A percentile compares a stretch with the other conserved stretches of the same genome.
Evolutionary conservation across 2,797 vertebrate species (phyloP).

Genomic region (Phrynocephalus guinanensis): DNA sequence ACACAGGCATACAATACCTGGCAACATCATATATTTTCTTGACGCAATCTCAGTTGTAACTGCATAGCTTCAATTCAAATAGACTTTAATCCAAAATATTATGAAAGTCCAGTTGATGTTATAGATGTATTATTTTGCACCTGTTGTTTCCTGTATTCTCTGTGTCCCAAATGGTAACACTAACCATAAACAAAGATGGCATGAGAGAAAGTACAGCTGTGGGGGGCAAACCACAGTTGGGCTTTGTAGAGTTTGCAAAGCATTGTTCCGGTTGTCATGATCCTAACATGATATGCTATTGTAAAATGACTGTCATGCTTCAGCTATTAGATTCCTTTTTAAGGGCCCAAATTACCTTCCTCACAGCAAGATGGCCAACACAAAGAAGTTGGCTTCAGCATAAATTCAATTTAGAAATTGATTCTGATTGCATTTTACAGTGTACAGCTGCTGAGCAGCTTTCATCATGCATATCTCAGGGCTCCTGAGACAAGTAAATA

Average conservation of each 20-base stretch:
- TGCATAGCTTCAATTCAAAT: background rate
- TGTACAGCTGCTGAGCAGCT: background rate
- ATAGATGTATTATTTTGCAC: background rate
- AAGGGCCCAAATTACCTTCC: background rate
- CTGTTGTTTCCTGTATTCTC: background rate
- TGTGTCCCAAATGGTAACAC: background rate
- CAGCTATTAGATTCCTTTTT: background rate
- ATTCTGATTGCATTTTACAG: conserved; percentile 31
- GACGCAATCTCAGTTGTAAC: background rate
- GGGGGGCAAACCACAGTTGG: background rate
- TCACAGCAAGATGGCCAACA: conserved; percentile 15
- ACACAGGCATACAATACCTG: background rate
- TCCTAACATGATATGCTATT: background rate
- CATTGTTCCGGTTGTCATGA: background rate
- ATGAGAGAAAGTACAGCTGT: background rate
- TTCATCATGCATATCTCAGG: background rate
- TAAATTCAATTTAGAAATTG: conserved; percentile 18
- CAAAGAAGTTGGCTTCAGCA: background rate
- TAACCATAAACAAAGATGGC: background rate
- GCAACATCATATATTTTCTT: background rate
- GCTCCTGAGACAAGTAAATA: conserved; percentile 27
- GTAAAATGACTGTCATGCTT: background rate
- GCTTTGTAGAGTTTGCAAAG: background rate
- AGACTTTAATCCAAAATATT: background rate
- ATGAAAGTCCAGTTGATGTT: background rate